Percentiles rank a stretch among this genome's conserved stretches.
Conservation (phyloP, 1,140 invertebrate genomes). For the Drosophila pseudoananassae region DNA sequence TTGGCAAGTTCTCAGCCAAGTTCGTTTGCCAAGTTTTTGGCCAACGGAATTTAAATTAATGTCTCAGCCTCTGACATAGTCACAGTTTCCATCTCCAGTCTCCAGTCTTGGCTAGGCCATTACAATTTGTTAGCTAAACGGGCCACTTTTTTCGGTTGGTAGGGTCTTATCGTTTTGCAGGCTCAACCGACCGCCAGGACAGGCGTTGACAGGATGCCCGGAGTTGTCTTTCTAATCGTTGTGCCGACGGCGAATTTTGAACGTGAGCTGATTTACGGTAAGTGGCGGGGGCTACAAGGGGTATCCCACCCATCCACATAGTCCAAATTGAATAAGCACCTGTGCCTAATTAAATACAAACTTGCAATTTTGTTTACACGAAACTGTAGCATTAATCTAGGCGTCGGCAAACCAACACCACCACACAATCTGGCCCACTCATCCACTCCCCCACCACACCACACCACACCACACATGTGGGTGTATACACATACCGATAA, state of each 20-base stretch:
- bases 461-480: background rate
- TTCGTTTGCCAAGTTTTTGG: conserved; percentile 17
- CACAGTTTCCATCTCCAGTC: background rate
- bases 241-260: conserved; percentile 87
- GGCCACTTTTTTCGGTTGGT: conserved; percentile 39
- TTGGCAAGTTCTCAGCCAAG: conserved; percentile 17
- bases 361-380: conserved; percentile 69
- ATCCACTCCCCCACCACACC: conserved; percentile 1
- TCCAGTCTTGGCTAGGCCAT: background rate
- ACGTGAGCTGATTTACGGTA: conserved; percentile 85
- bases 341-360: conserved; percentile 74
- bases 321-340: conserved; percentile 68
- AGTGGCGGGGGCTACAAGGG: conserved; percentile 22
- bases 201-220: conserved; percentile 76
- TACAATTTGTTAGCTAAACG: conserved; percentile 60
- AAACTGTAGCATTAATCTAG: conserved; percentile 54
- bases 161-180: conserved; percentile 44
- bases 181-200: background rate
- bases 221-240: conserved; percentile 87
- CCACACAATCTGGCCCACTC: conserved; percentile 26
- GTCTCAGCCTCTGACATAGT: conserved; percentile 1
- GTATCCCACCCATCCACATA: background rate
- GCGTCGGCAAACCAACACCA: conserved; percentile 29
- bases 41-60: conserved; percentile 34
- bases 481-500: background rate